Base-by-base conservation (phyloP, 1,140 invertebrate species). In the Drosophila bipectinata region DNA sequence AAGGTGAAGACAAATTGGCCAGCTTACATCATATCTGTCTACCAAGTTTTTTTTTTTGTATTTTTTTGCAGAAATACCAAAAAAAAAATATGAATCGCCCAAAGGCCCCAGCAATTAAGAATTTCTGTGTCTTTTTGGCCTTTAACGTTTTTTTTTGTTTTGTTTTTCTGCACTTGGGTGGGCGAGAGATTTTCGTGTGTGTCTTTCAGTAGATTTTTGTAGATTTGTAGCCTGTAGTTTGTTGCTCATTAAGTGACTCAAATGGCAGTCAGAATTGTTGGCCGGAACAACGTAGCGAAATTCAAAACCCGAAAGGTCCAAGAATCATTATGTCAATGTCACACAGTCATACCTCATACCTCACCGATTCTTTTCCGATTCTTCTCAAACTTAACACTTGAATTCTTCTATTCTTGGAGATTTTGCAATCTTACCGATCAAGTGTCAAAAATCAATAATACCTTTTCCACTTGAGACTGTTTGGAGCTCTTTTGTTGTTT, bases 311-410 rank as follows among this genome's bases (percentile, higher is more conserved):
- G 24, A 52, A 51, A 24, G 32, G 34, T 54, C 72, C 53, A 45
- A 87, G 82, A 87, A 87, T 82, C 82, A 87, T 87, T 87, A 87
- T 87, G 83, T 87, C 82, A 87, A 88, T 88, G 82, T 88, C 48
- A 47, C 18, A 74, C 18, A 74, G 81, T 88, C 18, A 18, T 88
- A 82, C 71, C 82, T 88, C 79, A 87, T 75, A 55, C 47, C 6
- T 54, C 54, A 41, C 34, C 39, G 14, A 15, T 51, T 37, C 34
- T n/a, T n/a, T 28, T 24, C 28, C 60, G 41, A 67, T 28, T 7
- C 10, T n/a, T 62, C 48, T 58, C 45, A 32, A 26, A 45, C 63
- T 61, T 72, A 47, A 57, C 79, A 83, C 79, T 82, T 66, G 57
- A 79, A 67, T 15, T 54, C 1, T 8, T 82, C 74, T 87, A 85